These are phyloP conservation scores for Octodonta nipae DNA, from an alignment of 2,888 invertebrate species.

Conservation along the genomic window DNA sequence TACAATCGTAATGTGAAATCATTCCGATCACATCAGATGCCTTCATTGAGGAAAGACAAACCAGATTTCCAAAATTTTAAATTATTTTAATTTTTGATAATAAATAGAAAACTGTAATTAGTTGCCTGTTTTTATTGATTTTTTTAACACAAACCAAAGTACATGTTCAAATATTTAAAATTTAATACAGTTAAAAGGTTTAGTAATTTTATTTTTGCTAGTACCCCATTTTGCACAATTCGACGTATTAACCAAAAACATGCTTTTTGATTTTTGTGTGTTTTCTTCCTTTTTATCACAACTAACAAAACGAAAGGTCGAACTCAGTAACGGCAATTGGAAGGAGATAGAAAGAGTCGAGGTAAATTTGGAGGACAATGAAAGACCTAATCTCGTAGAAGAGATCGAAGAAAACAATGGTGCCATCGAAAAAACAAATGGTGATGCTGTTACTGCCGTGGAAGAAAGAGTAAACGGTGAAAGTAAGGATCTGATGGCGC, in stretches of 20 bases:
- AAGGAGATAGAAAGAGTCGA: constrained; percentile 33
- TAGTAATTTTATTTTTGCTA: no score
- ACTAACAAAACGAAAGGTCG: constrained; percentile 32
- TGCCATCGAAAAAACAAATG: constrained; percentile 10
- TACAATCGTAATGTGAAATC: no score
- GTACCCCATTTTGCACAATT: no score
- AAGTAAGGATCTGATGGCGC: constrained; percentile 14
- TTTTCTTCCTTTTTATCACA: constrained; percentile 17
- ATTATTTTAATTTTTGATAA: no score
- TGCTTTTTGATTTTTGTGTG: constrained; percentile 11
- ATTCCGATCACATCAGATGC: no score
- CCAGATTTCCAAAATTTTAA: no score
- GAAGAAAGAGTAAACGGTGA: constrained; percentile 14
- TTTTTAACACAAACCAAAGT: no score
- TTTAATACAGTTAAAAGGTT: no score
- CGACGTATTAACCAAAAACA: neutral
- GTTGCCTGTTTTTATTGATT: no score
- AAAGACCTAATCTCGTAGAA: constrained; percentile 8
- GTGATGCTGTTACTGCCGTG: constrained; percentile 3
- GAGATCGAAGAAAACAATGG: constrained; percentile 12
- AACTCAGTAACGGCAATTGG: constrained; percentile 31
- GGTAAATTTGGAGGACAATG: constrained; percentile 14
- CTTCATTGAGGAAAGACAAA: no score
- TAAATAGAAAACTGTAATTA: no score
- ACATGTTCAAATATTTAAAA: no score